Base-by-base conservation (phyloP, 1,140 invertebrate genomes). In the Helicoverpa armigera region DNA sequence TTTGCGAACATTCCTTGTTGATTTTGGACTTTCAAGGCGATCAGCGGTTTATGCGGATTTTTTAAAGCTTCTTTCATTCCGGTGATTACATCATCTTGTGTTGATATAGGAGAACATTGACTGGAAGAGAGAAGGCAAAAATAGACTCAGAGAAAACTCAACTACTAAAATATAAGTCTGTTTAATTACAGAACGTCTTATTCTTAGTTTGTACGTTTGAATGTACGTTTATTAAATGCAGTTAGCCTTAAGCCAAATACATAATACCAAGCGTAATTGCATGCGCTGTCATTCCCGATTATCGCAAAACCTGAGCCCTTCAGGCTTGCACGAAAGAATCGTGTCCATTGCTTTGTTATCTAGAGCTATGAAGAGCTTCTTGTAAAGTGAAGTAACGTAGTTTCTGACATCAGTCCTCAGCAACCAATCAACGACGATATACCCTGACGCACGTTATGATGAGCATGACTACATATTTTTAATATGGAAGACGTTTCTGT, bases 161-260 rank as follows among this genome's bases (percentile, higher is more conserved):
- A 23, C 35, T 7, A 43, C 35, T 43, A 43, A 43, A 43, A 43
- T 5, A 23, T 43, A 9, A 9, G 5, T 43, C 35, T 3, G 35
- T 43, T 43, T 43, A 43, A 43, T 43, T 43, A 43, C 35, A 9
- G 35, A 43, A 43, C 35, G 35, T 43, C 35, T 43, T 43, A 43
- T 43, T 43, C 5, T 43, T 43, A 43, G 35, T 43, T 0, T 43
- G 35, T 43, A 1, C 35, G 35, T 16, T 18, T 58, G 56, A 58
- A 10, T 58, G 18, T 35, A 43, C 63, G 43, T 18, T 35, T 48
- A 35, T 16, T 67, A 67, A 67, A 67, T 67, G 35, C n/a, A 67
- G 63, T 67, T 35, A 67, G 35, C 63, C 63, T 67, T 48, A 67
- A 67, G 63, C 63, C 48, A 43, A 67, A 67, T 67, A 43, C 63